Percentiles rank a stretch among this genome's conserved stretches.
phyloP scores from a whole-genome alignment of 2,888 invertebrate genomes.

The Alviniconcha strummeri region DNA sequence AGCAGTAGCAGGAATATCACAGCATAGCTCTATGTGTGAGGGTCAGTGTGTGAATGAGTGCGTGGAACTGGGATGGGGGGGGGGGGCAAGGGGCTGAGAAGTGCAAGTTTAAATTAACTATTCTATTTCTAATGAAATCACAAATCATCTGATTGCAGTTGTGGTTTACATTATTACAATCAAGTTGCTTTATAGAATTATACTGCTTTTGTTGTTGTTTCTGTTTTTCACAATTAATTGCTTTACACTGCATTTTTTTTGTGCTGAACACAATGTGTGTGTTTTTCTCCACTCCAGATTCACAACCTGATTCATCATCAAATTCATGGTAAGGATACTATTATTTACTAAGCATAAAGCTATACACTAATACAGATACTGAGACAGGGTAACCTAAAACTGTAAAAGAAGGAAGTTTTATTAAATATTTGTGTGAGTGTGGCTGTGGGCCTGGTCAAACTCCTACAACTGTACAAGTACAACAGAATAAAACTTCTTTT shows the following conservation, averaged over 20 bases:
- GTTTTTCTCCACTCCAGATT: background rate
- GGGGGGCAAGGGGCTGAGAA: too few relatives aligned
- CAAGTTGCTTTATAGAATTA: too few relatives aligned
- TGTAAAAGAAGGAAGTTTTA: background rate
- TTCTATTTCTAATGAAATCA: too few relatives aligned
- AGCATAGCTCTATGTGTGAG: too few relatives aligned
- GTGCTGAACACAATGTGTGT: background rate
- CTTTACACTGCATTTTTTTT: too few relatives aligned
- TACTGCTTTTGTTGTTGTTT: background rate
- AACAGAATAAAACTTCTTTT: background rate
- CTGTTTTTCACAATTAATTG: background rate
- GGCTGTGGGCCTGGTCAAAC: background rate
- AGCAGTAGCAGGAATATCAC: too few relatives aligned
- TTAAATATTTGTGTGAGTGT: background rate
- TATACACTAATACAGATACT: too few relatives aligned
- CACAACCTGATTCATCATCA: conserved; percentile 2
- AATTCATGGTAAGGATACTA: background rate
- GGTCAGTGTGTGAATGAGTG: too few relatives aligned
- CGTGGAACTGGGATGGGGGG: too few relatives aligned
- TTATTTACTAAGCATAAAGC: background rate
- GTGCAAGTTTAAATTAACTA: too few relatives aligned
- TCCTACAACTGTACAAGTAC: background rate
- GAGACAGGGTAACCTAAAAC: background rate
- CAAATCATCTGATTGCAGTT: too few relatives aligned
- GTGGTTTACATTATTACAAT: too few relatives aligned